Evolutionary conservation across 2,113 vertebrate genomes (phyloP).

Genomic region (Muntiacus reevesi): DNA sequence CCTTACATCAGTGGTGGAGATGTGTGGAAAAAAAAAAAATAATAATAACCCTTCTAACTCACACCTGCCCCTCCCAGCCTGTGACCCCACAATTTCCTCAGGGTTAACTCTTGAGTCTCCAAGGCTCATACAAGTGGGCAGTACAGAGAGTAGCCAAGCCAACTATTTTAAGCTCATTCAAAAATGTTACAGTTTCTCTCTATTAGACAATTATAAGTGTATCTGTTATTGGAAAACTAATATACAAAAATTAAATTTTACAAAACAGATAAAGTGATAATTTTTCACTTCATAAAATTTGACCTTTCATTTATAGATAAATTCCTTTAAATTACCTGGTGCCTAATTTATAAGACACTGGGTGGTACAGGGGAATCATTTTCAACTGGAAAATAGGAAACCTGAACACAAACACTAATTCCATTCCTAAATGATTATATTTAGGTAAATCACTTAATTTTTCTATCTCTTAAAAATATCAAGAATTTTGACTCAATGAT

Average conservation of each 20-base stretch:
- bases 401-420: not conserved
- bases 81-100: not conserved
- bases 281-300: not conserved
- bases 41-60: not conserved
- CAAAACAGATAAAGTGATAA: not conserved
- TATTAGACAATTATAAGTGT: not conserved
- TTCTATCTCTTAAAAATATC: not conserved
- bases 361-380: not conserved
- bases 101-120: not conserved
- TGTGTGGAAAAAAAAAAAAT: not conserved
- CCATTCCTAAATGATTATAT: not conserved
- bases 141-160: not conserved
- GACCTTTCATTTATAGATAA: not conserved
- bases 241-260: not conserved
- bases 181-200: not conserved
- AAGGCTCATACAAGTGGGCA: not conserved
- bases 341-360: not conserved
- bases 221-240: not conserved
- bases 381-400: not conserved
- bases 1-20: not conserved
- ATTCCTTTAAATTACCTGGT: not conserved
- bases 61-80: not conserved
- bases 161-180: not conserved
- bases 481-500: not conserved
- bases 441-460: not conserved